phyloP scores from a whole-genome alignment of 2,113 vertebrate genomes.

The Gopherus flavomarginatus region DNA sequence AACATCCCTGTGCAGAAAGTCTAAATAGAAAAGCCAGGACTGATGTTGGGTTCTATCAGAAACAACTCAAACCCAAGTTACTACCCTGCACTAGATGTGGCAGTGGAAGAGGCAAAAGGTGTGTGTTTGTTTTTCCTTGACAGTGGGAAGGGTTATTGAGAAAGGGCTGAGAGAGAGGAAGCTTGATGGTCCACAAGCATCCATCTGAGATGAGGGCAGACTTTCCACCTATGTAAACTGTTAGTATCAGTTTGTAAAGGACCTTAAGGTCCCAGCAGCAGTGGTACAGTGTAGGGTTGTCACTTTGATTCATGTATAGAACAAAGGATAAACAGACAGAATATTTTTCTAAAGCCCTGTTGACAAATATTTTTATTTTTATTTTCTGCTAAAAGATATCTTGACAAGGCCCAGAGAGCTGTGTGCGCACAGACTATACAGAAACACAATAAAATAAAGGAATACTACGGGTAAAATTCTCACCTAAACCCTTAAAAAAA shows the following conservation, averaged over 20 bases:
- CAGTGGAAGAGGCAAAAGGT: neutral
- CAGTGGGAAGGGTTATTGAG: neutral
- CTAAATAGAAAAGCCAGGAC: neutral
- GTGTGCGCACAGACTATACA: rapidly evolving
- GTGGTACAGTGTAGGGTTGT: neutral
- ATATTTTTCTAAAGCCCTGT: neutral
- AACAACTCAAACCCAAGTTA: neutral
- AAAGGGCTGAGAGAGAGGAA: neutral
- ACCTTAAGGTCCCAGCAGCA: neutral
- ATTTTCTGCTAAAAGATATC: neutral
- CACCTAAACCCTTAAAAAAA: neutral
- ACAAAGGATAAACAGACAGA: neutral
- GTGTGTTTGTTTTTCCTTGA: neutral
- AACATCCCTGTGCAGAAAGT: neutral
- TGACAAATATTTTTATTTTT: neutral
- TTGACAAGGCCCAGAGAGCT: neutral
- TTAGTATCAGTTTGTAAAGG: neutral
- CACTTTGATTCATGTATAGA: neutral
- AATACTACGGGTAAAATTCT: neutral
- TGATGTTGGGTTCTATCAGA: neutral
- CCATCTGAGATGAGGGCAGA: neutral
- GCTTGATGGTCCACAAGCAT: rapidly evolving
- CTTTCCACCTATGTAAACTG: neutral
- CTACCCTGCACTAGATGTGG: neutral
- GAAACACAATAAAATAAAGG: neutral